phyloP scores from a whole-genome alignment of 2,797 vertebrate genomes.

The Ptychobarbus kaznakovi region DNA sequence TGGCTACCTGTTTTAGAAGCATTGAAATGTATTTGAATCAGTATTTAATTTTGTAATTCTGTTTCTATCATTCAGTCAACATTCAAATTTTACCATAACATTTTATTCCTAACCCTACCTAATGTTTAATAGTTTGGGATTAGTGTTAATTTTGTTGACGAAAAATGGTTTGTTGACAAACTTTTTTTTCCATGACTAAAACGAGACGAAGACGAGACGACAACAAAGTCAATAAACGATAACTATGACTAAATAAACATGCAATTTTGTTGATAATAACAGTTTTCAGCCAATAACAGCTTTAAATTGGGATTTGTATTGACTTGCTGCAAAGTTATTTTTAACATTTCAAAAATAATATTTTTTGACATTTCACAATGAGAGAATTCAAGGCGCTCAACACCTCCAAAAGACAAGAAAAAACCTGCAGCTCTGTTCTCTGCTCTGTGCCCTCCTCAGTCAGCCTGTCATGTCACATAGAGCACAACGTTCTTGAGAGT shows the following conservation, averaged over 20 bases:
- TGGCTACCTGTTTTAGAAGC: not conserved
- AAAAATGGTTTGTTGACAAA: too few relatives aligned
- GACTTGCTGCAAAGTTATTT: not conserved
- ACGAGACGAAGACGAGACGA: too few relatives aligned
- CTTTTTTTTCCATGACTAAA: too few relatives aligned
- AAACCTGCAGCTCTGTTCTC: not conserved
- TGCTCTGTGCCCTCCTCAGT: not conserved
- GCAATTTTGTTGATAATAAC: too few relatives aligned
- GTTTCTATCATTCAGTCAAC: not conserved
- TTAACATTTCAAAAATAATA: not conserved
- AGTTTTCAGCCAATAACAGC: too few relatives aligned
- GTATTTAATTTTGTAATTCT: not conserved
- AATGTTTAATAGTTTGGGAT: not conserved
- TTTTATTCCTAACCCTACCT: not conserved
- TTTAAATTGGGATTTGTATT: not conserved
- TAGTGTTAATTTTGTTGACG: too few relatives aligned
- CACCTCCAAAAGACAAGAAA: not conserved
- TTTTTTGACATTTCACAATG: slow-evolving; percentile 6
- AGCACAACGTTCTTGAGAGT: not conserved
- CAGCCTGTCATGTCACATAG: slow-evolving; percentile 8
- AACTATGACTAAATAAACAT: too few relatives aligned
- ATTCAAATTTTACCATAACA: not conserved
- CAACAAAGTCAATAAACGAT: too few relatives aligned
- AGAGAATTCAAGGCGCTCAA: slow-evolving; percentile 4
- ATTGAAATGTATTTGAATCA: not conserved